Evolutionary conservation across 2,888 invertebrate genomes (phyloP).

Genomic region (Adelphocoris suturalis): DNA sequence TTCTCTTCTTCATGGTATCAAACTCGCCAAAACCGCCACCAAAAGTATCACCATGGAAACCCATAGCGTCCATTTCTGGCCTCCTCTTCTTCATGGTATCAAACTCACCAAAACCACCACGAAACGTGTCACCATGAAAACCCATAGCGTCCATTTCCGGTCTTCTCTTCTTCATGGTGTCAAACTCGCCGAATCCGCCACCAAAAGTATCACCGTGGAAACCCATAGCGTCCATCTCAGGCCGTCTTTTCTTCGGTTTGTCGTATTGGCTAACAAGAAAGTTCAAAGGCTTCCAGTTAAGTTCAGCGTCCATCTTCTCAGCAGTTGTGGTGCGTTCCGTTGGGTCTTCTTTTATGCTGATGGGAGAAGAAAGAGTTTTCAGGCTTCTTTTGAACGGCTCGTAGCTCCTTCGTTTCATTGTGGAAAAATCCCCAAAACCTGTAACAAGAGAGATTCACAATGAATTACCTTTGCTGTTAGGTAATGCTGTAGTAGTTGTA

Average conservation of each 20-base stretch:
- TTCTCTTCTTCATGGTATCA: constrained; percentile 77
- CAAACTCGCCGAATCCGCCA: constrained; percentile 77
- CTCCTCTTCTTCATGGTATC: constrained; percentile 76
- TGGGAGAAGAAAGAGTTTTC: constrained; percentile 74
- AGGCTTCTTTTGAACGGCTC: constrained; percentile 74
- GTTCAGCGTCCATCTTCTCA: constrained; percentile 76
- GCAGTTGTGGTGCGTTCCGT: background rate
- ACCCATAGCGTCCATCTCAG: constrained; percentile 75
- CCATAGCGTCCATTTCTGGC: constrained; percentile 76
- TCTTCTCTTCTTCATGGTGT: constrained; percentile 77
- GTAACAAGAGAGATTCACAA: constrained; percentile 6
- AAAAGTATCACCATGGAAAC: constrained; percentile 77
- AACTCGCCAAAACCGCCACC: constrained; percentile 78
- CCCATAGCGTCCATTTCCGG: constrained; percentile 77
- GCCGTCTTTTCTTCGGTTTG: constrained; percentile 75
- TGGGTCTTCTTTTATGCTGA: background rate
- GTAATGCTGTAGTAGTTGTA: too few relatives aligned
- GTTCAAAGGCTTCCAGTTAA: constrained; percentile 78
- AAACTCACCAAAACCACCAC: constrained; percentile 77
- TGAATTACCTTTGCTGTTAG: too few relatives aligned
- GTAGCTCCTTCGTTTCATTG: constrained; percentile 76
- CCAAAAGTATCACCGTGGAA: constrained; percentile 78
- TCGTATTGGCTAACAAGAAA: constrained; percentile 77
- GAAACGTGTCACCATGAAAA: constrained; percentile 78
- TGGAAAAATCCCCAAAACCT: constrained; percentile 77